Evolutionary conservation across 2,888 invertebrate species (phyloP), one percentile per base, ranked within the genome.

Genomic region (Mesorhabditis sp.): DNA sequence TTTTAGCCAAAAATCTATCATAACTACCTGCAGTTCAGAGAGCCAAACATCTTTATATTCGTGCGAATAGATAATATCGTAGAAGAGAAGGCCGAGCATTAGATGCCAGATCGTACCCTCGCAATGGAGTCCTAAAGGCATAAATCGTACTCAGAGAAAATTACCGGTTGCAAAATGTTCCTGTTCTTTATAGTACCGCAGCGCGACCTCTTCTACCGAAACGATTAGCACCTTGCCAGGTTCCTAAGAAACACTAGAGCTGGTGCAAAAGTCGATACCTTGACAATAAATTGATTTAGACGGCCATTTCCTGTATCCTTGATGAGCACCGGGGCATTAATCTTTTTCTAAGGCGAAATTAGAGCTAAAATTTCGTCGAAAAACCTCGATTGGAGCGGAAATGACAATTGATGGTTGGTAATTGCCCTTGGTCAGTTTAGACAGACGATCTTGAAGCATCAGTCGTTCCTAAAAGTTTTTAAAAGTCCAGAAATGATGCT

Each of bases 21-120:
- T 58, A 45, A 10, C 15, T 41, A 73, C 76, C 71, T 82, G 81
- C 2, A 80, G 58, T 68, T 79, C 76, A 41, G 77, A 76, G 28
- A 79, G 65, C 81, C 82, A 82, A 28, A 28, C 28, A 28, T 28
- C 28, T 28, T 28, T 28, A 28, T 28, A 28, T 4, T 71, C 76
- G 44, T 68, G 64, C 45, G 74, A 73, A 67, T 78, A 82, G 63
- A 82, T 78, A 62, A 81, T 69, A 62, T 81, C 80, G 62, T 76
- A 77, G 70, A 76, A 82, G 66, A 78, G 70, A 6, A 79, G 70
- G 6, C 81, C 82, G 67, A 80, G 79, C 6, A 76, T 61, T 0
- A 79, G 77, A 67, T 81, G 82, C 81, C 82, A 83, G 28, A 74
- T 71, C 15, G 72, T 68, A 13, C 81, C 82, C 73, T 82, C 82